Evolutionary conservation across 2,113 vertebrate species (phyloP).

Genomic region (Rhadina sibilatrix): DNA sequence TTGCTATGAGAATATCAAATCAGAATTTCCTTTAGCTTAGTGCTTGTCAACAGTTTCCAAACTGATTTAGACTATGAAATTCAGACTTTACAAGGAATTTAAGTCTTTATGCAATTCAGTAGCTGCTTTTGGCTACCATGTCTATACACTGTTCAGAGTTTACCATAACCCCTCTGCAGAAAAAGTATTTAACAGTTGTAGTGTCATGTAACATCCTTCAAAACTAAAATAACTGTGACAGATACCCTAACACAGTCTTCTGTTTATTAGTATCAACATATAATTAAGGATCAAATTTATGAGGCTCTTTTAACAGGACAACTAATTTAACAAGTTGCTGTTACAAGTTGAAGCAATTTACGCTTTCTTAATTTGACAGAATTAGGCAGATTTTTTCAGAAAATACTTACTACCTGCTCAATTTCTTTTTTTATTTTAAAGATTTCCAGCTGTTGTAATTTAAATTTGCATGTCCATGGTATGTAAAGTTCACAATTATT

Average conservation of each 20-base stretch:
- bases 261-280: slow-evolving; percentile 29
- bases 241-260: neutral
- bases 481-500: neutral
- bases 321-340: slow-evolving; percentile 40
- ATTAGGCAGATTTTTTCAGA: neutral
- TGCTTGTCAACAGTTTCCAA: neutral
- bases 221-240: slow-evolving; percentile 5
- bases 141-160: neutral
- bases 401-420: slow-evolving; percentile 5
- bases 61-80: neutral
- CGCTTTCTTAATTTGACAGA: slow-evolving; percentile 33
- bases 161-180: neutral
- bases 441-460: neutral
- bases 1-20: neutral
- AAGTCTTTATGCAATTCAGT: neutral
- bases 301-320: neutral
- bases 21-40: neutral
- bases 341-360: slow-evolving; percentile 54
- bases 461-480: slow-evolving; percentile 13
- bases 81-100: neutral
- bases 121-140: neutral
- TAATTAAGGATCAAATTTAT: slow-evolving; percentile 51
- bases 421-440: neutral
- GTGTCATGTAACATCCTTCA: neutral
- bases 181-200: neutral